These are phyloP conservation scores for Choristoneura rosaceana DNA, from an alignment of 2,888 invertebrate species.

Conservation along the genomic window DNA sequence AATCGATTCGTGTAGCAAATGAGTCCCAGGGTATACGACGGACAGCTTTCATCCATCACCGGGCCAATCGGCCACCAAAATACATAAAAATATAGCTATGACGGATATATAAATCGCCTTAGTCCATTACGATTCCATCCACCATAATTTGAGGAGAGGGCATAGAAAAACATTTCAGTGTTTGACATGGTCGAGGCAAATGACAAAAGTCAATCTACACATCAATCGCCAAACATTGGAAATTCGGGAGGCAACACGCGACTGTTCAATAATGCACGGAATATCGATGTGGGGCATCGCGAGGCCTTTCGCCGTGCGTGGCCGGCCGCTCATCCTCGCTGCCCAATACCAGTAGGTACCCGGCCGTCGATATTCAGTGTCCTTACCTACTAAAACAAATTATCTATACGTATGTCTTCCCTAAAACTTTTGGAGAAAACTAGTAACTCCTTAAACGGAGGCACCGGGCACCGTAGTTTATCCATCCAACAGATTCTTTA, in stretches of 20 bases:
- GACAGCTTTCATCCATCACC: conserved; percentile 76
- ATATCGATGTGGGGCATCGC: conserved; percentile 84
- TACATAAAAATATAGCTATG: conserved; percentile 59
- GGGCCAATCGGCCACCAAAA: conserved; percentile 75
- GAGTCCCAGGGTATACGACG: conserved; percentile 67
- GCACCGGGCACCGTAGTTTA: neutral
- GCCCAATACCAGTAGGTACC: conserved; percentile 16
- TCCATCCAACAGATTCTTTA: neutral
- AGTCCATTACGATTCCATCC: conserved; percentile 77
- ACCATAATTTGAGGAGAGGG: conserved; percentile 77
- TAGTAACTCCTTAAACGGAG: neutral
- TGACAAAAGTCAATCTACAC: conserved; percentile 86
- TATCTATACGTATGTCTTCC: neutral
- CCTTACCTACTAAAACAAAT: neutral
- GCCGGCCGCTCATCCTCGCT: conserved; percentile 61
- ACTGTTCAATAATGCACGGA: conserved; percentile 83
- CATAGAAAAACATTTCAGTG: conserved; percentile 81
- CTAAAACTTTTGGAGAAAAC: neutral
- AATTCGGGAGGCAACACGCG: conserved; percentile 83
- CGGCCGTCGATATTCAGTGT: neutral
- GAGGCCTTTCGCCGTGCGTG: conserved; percentile 57
- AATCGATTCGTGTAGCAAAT: conserved; percentile 56
- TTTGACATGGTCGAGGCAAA: conserved; percentile 83
- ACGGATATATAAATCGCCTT: conserved; percentile 72
- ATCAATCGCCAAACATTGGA: conserved; percentile 85